Conservation (phyloP, 2,888 invertebrate species). For the Meta bourneti region DNA sequence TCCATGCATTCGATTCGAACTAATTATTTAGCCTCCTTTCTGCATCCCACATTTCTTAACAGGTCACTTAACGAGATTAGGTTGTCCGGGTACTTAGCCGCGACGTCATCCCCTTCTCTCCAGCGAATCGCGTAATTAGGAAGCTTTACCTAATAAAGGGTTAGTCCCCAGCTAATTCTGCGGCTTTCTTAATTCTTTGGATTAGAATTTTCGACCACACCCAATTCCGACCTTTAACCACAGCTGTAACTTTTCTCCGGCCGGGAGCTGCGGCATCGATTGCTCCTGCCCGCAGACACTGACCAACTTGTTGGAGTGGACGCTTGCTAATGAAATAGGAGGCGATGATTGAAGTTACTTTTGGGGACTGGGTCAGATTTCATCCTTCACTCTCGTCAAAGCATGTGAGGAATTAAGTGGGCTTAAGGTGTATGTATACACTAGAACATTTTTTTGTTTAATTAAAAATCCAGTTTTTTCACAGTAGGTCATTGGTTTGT, state of each 20-base stretch:
- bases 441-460: no score
- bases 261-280: conserved; percentile 24
- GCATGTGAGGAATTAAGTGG: background rate
- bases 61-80: conserved; percentile 48
- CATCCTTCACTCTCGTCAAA: no score
- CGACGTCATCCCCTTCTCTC: background rate
- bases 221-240: conserved; percentile 50
- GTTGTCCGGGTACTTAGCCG: background rate
- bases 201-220: conserved; percentile 59
- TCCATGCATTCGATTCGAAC: background rate
- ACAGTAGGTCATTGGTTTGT: no score
- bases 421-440: no score
- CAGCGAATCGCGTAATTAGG: conserved; percentile 41
- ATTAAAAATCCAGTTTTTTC: no score
- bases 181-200: conserved; percentile 51
- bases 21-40: background rate
- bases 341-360: background rate
- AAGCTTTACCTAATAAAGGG: conserved; percentile 13
- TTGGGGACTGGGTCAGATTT: background rate
- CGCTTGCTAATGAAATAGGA: background rate
- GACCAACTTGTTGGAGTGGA: conserved; percentile 64
- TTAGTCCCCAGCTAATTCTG: background rate
- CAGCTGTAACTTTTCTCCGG: conserved; percentile 36
- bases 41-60: background rate
- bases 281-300: conserved; percentile 5